Evolutionary conservation across 2,113 vertebrate genomes (phyloP).

Genomic region (Gasterosteus aculeatus): DNA sequence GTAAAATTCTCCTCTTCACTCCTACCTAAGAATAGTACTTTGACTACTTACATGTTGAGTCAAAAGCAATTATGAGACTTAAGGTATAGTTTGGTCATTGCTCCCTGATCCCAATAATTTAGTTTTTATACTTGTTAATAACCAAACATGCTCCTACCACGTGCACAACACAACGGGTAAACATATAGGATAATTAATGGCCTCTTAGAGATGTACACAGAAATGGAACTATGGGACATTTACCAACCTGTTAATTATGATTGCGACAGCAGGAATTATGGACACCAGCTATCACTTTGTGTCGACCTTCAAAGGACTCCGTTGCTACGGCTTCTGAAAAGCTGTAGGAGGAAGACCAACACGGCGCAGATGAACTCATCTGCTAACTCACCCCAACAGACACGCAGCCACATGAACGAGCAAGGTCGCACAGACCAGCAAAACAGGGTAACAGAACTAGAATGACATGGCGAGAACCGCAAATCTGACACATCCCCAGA

Average conservation of each 20-base stretch:
- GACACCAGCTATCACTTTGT: not conserved
- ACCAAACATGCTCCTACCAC: too few relatives aligned
- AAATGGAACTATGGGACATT: not conserved
- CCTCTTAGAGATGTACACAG: not conserved
- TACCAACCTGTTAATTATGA: conserved; percentile 11
- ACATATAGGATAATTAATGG: not conserved
- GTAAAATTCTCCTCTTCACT: too few relatives aligned
- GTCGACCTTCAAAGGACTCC: not conserved
- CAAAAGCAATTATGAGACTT: too few relatives aligned
- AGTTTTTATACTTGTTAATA: too few relatives aligned
- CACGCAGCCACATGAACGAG: not conserved
- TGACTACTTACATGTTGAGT: too few relatives aligned
- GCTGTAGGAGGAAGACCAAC: not conserved
- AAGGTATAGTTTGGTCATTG: too few relatives aligned
- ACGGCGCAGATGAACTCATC: conserved; percentile 6
- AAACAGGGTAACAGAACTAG: not conserved
- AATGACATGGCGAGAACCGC: not conserved
- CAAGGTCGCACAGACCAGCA: not conserved
- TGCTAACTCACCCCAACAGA: conserved; percentile 10
- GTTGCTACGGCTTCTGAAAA: not conserved
- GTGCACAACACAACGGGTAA: not conserved
- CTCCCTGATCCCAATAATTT: too few relatives aligned
- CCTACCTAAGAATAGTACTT: too few relatives aligned
- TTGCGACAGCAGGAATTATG: conserved; percentile 3
- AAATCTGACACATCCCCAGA: not conserved